A percentile compares a stretch with the other conserved stretches of the same genome.
Evolutionary conservation across 2,888 invertebrate species (phyloP).

Genomic region (Nowickia ferox): DNA sequence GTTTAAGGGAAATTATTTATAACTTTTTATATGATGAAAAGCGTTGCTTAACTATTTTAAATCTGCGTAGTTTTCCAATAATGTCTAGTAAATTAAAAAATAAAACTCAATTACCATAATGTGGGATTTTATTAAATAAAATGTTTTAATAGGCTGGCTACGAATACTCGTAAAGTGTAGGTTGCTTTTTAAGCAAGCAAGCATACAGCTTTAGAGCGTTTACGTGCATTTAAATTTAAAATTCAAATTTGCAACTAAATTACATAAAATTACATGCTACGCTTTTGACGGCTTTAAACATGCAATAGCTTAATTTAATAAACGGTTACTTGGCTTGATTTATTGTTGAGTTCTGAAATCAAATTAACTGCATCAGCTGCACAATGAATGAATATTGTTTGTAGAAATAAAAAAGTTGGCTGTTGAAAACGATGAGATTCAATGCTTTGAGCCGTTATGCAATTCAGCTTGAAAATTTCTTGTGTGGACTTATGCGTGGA

Average conservation of each 20-base stretch:
- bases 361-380: slow-evolving; percentile 44
- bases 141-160: background rate
- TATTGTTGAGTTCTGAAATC: slow-evolving; percentile 70
- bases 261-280: slow-evolving; percentile 72
- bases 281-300: slow-evolving; percentile 72
- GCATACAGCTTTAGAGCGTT: background rate
- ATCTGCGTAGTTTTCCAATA: background rate
- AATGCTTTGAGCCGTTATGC: too few relatives aligned
- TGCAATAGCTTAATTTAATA: slow-evolving; percentile 73
- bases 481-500: too few relatives aligned
- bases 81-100: background rate
- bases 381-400: background rate
- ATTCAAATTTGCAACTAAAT: slow-evolving; percentile 62
- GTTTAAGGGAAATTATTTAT: slow-evolving; percentile 44
- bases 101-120: slow-evolving; percentile 15
- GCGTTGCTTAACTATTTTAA: background rate
- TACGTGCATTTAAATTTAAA: slow-evolving; percentile 39
- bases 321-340: slow-evolving; percentile 64
- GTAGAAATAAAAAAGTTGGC: background rate
- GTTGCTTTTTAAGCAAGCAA: background rate
- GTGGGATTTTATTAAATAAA: background rate
- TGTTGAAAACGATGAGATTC: background rate
- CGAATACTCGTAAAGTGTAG: background rate
- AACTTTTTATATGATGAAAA: slow-evolving; percentile 41
- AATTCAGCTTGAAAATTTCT: too few relatives aligned